Percentiles rank a stretch among this genome's conserved stretches.
Conservation (phyloP, 2,888 invertebrate genomes). For the Ichneumon xanthorius region DNA sequence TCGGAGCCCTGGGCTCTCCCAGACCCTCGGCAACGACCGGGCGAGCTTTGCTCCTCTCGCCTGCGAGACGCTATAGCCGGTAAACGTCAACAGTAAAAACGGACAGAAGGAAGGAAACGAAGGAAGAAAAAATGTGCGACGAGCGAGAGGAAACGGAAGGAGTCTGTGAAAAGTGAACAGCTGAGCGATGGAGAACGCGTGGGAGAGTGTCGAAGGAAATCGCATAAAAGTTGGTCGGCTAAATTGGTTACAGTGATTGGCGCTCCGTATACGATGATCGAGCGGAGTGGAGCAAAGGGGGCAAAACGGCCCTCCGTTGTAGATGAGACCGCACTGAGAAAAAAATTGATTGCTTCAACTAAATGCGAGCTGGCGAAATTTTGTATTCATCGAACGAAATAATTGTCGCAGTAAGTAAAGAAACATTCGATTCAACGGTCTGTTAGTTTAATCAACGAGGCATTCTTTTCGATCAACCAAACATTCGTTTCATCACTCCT, state of each 20-base stretch:
- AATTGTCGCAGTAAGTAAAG: too few relatives aligned
- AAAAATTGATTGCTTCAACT: too few relatives aligned
- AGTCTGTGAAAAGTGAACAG: conserved; percentile 57
- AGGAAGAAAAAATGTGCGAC: conserved; percentile 42
- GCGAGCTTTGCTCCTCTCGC: conserved; percentile 58
- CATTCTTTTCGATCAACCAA: too few relatives aligned
- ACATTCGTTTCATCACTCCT: too few relatives aligned
- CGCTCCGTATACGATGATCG: not conserved
- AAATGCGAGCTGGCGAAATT: too few relatives aligned
- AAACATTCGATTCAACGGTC: too few relatives aligned
- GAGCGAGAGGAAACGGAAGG: conserved; percentile 53
- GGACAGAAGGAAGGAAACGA: conserved; percentile 66
- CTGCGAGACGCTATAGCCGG: conserved; percentile 35
- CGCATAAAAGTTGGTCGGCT: not conserved
- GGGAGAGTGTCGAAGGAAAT: conserved; percentile 8
- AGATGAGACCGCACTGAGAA: not conserved
- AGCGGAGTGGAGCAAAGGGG: not conserved
- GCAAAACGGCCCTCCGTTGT: not conserved
- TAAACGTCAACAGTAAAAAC: conserved; percentile 40
- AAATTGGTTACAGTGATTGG: conserved; percentile 5
- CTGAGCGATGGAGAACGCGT: conserved; percentile 31
- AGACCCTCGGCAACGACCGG: conserved; percentile 53
- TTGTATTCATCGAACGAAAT: too few relatives aligned
- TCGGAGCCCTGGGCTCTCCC: conserved; percentile 19
- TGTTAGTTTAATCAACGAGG: too few relatives aligned